Percentiles rank a stretch among this genome's conserved stretches.
phyloP scores from a whole-genome alignment of 2,888 invertebrate genomes.

The Temnothorax rugatulus region DNA sequence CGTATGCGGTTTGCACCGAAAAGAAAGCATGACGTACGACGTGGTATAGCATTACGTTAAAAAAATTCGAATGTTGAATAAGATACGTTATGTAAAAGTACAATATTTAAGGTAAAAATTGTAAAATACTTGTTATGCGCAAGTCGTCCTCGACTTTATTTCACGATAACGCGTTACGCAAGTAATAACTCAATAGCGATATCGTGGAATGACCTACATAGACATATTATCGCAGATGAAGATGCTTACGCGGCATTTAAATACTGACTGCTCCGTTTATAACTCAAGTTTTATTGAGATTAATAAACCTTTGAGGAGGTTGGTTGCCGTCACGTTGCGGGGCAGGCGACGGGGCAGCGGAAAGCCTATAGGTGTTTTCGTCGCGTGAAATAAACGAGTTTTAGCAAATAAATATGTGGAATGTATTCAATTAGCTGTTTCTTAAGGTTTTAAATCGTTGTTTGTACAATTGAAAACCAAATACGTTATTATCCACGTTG shows the following conservation, averaged over 20 bases:
- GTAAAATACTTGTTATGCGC: not conserved
- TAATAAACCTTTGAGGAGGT: not conserved
- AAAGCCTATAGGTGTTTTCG: too few species aligned
- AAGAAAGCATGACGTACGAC: not conserved
- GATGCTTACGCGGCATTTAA: constrained; percentile 50
- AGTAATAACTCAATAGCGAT: too few species aligned
- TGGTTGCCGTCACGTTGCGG: too few species aligned
- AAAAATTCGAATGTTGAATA: constrained; percentile 11
- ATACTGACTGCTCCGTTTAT: constrained; percentile 53
- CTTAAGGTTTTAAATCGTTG: too few species aligned
- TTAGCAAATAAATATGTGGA: too few species aligned
- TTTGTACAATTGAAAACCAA: too few species aligned
- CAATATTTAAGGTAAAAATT: not conserved
- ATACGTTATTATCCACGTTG: too few species aligned
- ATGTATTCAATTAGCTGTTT: too few species aligned
- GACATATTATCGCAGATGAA: constrained; percentile 39
- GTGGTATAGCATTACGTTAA: not conserved
- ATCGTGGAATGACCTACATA: constrained; percentile 36
- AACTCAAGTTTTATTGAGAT: constrained; percentile 1
- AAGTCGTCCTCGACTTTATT: not conserved
- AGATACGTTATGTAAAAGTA: not conserved
- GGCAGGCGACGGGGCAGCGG: too few species aligned
- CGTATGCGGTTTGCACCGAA: constrained; percentile 16
- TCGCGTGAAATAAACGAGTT: too few species aligned
- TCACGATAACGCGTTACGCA: constrained; percentile 9